Base-by-base conservation (phyloP, 2,888 invertebrate species). In the Aspidiotus destructor region DNA sequence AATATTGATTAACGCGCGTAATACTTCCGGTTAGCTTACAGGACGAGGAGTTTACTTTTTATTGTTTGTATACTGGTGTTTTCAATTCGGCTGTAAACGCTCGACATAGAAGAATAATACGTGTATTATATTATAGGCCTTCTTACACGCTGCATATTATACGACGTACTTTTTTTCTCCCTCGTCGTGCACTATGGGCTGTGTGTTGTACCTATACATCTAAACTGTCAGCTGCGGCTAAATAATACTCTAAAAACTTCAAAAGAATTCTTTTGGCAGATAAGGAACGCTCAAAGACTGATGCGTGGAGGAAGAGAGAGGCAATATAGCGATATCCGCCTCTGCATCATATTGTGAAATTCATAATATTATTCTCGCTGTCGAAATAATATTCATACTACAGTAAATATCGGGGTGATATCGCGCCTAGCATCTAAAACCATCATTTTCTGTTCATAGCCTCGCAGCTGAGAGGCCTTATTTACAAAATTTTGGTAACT, bases 141-240 rank as follows among this genome's bases (percentile, higher is more conserved):
- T 54, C 16, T 54, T 54, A 54, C 15, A 54, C 55, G 55, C n/a
- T 52, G 52, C 17, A 17, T 16, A 54, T 16, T 16, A n/a, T 54
- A 16, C 17, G 15, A 16, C 17, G 17, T 54, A 9, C 55, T 54
- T 54, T 54, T n/a, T n/a, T n/a, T 54, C 55, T 13, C n/a, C 17
- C 55, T 54, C 28, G 28, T 3, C 28, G 28, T 28, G 28, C 28
- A 28, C n/a, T 54, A 16, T n/a, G 15, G 52, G 11, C 52, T 16
- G n/a, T 15, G 15, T 15, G 13, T 55, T 55, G 13, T 55, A 16
- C 55, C 16, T 17, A 11, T 55, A 58, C 40, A 58, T 58, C 58
- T 40, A 40, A 58, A 40, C 58, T 58, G 58, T 58, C 58, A 58
- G 58, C 58, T 58, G 58, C 58, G 16, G 58, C 58, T 58, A 28